Evolutionary conservation across 1,140 invertebrate genomes (phyloP).

Genomic region (Cyclina sinensis): DNA sequence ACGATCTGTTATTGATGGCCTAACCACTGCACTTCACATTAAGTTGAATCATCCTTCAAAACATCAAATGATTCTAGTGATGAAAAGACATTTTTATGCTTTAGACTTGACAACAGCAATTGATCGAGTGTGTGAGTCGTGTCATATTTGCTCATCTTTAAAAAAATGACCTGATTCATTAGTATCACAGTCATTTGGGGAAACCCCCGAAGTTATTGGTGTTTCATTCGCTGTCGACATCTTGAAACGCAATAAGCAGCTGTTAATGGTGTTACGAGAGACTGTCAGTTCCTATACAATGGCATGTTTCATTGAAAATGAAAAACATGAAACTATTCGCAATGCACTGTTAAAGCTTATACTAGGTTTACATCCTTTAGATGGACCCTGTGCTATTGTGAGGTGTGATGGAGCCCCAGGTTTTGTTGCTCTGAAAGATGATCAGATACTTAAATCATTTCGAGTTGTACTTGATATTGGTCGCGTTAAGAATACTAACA

Average conservation of each 20-base stretch:
- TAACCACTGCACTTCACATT: slow-evolving; percentile 70
- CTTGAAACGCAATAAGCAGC: slow-evolving; percentile 52
- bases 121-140: slow-evolving; percentile 13
- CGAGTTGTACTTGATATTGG: slow-evolving; percentile 64
- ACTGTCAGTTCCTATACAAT: slow-evolving; percentile 55
- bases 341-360: slow-evolving; percentile 27
- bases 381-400: slow-evolving; percentile 63
- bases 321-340: slow-evolving; percentile 52
- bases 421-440: slow-evolving; percentile 58
- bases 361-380: slow-evolving; percentile 49
- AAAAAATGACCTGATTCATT: slow-evolving; percentile 34
- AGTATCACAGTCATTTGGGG: slow-evolving; percentile 34
- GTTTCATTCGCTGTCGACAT: slow-evolving; percentile 60
- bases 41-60: slow-evolving; percentile 69
- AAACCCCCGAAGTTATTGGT: slow-evolving; percentile 36
- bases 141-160: slow-evolving; percentile 57
- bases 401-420: slow-evolving; percentile 66
- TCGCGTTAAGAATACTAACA: slow-evolving; percentile 68
- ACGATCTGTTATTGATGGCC: slow-evolving; percentile 59
- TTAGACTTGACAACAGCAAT: slow-evolving; percentile 66
- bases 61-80: slow-evolving; percentile 66
- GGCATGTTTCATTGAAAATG: slow-evolving; percentile 32
- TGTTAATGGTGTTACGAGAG: slow-evolving; percentile 50
- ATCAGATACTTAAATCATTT: slow-evolving; percentile 33
- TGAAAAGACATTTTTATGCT: slow-evolving; percentile 67